A percentile compares a stretch with the other conserved stretches of the same genome.
Evolutionary conservation across 2,888 invertebrate species (phyloP).

Genomic region (Bembecia ichneumoniformis): DNA sequence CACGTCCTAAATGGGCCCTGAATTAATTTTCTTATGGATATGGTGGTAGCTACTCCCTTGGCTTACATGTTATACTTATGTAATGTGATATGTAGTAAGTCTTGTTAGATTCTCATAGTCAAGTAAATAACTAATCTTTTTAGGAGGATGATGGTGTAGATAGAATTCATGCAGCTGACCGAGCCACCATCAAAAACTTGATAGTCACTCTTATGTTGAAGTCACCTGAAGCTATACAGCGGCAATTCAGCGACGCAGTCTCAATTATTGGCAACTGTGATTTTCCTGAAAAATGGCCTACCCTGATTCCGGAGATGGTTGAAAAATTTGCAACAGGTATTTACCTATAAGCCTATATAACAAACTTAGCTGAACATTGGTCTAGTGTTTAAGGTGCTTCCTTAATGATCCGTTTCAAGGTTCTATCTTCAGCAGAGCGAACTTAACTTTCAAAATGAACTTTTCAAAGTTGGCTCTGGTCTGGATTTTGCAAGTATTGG

Average conservation of each 20-base stretch:
- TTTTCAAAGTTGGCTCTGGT: too few species aligned
- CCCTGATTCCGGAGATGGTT: constrained; percentile 93
- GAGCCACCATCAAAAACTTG: constrained; percentile 84
- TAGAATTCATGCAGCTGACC: constrained; percentile 84
- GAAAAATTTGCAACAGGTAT: constrained; percentile 86
- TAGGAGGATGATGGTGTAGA: constrained; percentile 82
- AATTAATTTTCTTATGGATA: too few species aligned
- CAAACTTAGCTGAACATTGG: too few species aligned
- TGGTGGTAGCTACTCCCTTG: too few species aligned
- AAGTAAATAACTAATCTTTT: neutral
- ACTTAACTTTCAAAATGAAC: too few species aligned
- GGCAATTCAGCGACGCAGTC: constrained; percentile 95
- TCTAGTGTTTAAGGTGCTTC: too few species aligned
- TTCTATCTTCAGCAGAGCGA: too few species aligned
- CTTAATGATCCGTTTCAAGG: too few species aligned
- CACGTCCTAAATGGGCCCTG: too few species aligned
- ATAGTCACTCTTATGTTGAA: constrained; percentile 95
- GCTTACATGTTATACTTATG: too few species aligned
- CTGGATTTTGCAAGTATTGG: too few species aligned
- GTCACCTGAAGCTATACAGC: constrained; percentile 90
- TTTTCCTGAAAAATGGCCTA: constrained; percentile 97
- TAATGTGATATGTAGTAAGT: neutral
- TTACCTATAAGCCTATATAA: neutral
- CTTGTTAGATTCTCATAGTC: neutral
- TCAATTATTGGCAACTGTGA: constrained; percentile 97